Base-by-base conservation (phyloP, 1,140 invertebrate genomes). In the Pomacea maculata region DNA sequence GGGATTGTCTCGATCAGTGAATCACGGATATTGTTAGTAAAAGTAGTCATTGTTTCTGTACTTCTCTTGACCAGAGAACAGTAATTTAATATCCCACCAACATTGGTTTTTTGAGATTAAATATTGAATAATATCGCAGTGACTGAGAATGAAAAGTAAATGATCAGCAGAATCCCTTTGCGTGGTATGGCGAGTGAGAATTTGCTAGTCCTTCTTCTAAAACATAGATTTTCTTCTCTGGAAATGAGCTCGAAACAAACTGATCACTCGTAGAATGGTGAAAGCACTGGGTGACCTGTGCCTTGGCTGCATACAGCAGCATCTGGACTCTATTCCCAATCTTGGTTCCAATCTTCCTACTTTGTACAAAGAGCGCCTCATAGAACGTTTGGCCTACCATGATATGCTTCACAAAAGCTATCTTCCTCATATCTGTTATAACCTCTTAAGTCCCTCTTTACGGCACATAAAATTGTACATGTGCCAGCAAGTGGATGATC, bases 311-410 rank as follows among this genome's bases (percentile, higher is more conserved):
- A 83, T 88, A 54, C 80, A 83, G 75, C 83, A 84, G 57, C 82
- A 84, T 61, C 78, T 88, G 45, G 75, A 82, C 34, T 57, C 72
- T 21, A 87, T 88, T 68, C 83, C 84, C 21, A 70, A 86, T 64
- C 75, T 85, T 25, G 79, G 84, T 71, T 52, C 73, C 3, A 64
- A 75, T 73, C 83, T 89, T 14, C 85, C 88, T 21, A 83, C 84
- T 25, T 57, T 87, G 19, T 83, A 87, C 81, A 89, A 89, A 84
- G 87, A 89, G 81, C 64, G 84, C 10, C 80, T 89, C 10, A 80
- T 89, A 21, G 83, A 86, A 65, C 67, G 87, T 34, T 82, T 89
- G 8, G 82, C 81, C 63, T 80, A 82, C 75, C 88, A 89, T 85
- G 87, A 88, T 71, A 72, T 84, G 57, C 81, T 88, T 34, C 82